Base-by-base conservation (phyloP, 2,888 invertebrate genomes). In the Sceliomorpha sp. region DNA sequence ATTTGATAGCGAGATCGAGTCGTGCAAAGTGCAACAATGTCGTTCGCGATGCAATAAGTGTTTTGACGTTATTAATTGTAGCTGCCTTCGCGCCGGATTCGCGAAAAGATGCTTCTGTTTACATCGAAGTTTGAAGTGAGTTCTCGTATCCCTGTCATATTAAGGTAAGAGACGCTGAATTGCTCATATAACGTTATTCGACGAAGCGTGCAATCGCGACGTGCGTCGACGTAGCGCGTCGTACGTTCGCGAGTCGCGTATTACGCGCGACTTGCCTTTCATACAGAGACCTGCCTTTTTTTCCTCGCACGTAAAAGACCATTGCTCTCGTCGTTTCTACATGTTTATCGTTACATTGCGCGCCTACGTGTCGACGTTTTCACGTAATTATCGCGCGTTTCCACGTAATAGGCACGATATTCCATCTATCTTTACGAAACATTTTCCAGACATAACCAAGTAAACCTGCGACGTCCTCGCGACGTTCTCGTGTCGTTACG, bases 121-220 rank as follows among this genome's bases (percentile, higher is more conserved):
- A 93, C 94, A 93, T 93, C 92, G 90, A 90, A 91, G 90, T 91
- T 91, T 91, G 89, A 88, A 90, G 90, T 89, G 89, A 91, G 90
- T 89, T 89, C 88, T 90, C 91, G 90, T 90, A 90, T 91, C 92
- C 90, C 90, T 91, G 90, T 91, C 90, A 90, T 89, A 90, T 89
- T 89, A 88, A 90, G 91, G 91, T 89, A 88, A 87, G 88, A 79
- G 77, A 79, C 74, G 76, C 84, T 70, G 74, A 34, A 42, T 20
- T 20, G 13, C n/a, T n/a, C 10, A 31, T 9, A 8, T 26, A 34
- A 27, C 17, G 14, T 0, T 7, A 15, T 10, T 40, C 15, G 17
- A 10, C 13, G 14, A 26, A 39, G 7, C 3, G 7, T 3, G 24
- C 3, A 5, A 3, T 7, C 24, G 4, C 24, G 24, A 3, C 24